Evolutionary conservation across 2,888 invertebrate genomes (phyloP), one percentile per base, ranked within the genome.

Genomic region (Perizoma affinitatum): DNA sequence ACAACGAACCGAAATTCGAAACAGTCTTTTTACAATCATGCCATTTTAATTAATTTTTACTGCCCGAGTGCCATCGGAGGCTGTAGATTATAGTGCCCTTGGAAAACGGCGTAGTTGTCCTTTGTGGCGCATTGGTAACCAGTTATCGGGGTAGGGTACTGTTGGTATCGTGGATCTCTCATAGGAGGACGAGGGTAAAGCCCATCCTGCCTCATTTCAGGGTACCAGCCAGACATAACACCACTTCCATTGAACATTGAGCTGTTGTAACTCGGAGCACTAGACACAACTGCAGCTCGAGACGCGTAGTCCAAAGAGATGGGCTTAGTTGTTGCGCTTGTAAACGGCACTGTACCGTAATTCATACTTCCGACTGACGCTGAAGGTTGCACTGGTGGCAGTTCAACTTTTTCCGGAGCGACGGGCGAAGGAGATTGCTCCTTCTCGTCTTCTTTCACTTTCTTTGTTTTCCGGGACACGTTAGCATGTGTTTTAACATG

Each of bases 401-500:
- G 47, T 1, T 58, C 58, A 1, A 45, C 55, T 53, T 56, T 63
- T 10, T 63, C 63, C 34, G 48, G 45, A 45, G 46, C 35, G 11
- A 62, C 51, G 9, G 63, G 63, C 10, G 63, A 63, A 0, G 63
- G 63, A 3, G 85, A 72, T 72, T 91, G 89, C 5, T 90, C 89
- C 65, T 92, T 93, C 8, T 87, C 86, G 5, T 87, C 89, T 1
- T 87, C 87, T 66, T 86, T 88, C 0, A 78, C 52, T 74, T 90
- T 87, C 69, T 87, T 90, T 58, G 79, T 93, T 63, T 93, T 93
- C 56, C 93, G 94, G 22, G 94, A 89, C 0, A 89, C 91, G 68
- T 95, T 95, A 36, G 95, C 94, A 73, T 98, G 98, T 0, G 97
- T 98, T 82, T 98, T 98, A 66, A 96, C 95, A 84, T 98, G 98